Evolutionary conservation across 1,140 invertebrate species (phyloP).

Genomic region (Varroa destructor): DNA sequence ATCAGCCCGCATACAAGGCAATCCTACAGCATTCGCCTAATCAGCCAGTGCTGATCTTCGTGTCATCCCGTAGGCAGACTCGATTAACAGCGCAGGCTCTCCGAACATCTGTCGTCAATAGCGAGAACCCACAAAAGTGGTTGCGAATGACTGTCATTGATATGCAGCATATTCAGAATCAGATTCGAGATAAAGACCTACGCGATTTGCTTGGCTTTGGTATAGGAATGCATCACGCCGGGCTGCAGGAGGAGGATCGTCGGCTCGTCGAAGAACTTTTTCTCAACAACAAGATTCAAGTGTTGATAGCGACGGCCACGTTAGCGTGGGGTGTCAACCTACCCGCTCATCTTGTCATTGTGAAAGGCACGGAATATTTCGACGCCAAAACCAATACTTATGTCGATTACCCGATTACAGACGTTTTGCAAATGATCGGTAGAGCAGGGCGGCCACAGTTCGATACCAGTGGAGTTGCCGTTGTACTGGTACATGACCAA

Average conservation of each 20-base stretch:
- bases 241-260: constrained; percentile 76
- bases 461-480: constrained; percentile 85
- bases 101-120: constrained; percentile 77
- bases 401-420: constrained; percentile 96
- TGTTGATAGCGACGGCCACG: constrained; percentile 92
- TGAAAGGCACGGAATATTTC: constrained; percentile 85
- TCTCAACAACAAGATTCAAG: constrained; percentile 92
- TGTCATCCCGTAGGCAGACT: constrained; percentile 93
- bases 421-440: constrained; percentile 96
- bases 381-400: constrained; percentile 92
- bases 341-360: constrained; percentile 75
- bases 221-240: constrained; percentile 96
- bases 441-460: constrained; percentile 89
- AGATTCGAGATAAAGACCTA: constrained; percentile 71
- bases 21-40: constrained; percentile 57
- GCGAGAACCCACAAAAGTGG: constrained; percentile 89
- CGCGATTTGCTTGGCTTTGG: constrained; percentile 90
- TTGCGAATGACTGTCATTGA: constrained; percentile 65
- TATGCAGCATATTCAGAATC: constrained; percentile 46
- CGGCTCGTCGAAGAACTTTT: constrained; percentile 86
- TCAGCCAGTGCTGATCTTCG: constrained; percentile 85
- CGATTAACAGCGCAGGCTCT: constrained; percentile 89
- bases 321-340: constrained; percentile 98
- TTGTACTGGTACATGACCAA: constrained; percentile 90
- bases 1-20: constrained; percentile 87